These are phyloP conservation scores for Tapirus terrestris DNA, from an alignment of 2,113 vertebrate species.

Conservation along the genomic window DNA sequence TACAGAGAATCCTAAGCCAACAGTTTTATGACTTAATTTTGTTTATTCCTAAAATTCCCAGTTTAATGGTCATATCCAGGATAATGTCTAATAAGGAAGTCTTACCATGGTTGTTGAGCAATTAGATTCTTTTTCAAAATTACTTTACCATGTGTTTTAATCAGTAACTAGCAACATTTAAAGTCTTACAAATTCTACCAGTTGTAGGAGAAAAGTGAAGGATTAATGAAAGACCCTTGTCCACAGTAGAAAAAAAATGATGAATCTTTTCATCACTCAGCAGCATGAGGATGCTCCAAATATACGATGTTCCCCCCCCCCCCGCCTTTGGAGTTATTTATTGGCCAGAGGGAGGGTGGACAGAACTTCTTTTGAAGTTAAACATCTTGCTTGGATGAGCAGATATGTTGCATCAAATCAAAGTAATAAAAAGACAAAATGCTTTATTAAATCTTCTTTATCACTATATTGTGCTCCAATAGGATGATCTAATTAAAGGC, in stretches of 20 bases:
- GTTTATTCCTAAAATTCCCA: slow-evolving; percentile 53
- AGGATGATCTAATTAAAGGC: slow-evolving; percentile 89
- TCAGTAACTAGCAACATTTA: slow-evolving; percentile 29
- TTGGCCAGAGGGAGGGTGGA: slow-evolving; percentile 83
- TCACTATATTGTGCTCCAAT: slow-evolving; percentile 86
- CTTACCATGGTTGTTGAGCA: not conserved
- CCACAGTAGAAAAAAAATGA: slow-evolving; percentile 71
- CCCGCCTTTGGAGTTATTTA: slow-evolving; percentile 86
- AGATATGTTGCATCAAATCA: slow-evolving; percentile 87
- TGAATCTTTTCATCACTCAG: slow-evolving; percentile 84
- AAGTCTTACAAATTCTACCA: slow-evolving; percentile 19
- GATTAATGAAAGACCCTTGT: slow-evolving; percentile 69
- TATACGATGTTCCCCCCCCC: slow-evolving; percentile 77
- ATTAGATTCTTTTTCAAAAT: slow-evolving; percentile 24
- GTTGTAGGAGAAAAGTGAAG: slow-evolving; percentile 63
- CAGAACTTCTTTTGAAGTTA: slow-evolving; percentile 89
- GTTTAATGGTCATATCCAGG: not conserved
- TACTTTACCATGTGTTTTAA: slow-evolving; percentile 7
- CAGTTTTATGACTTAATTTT: slow-evolving; percentile 55
- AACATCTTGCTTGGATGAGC: slow-evolving; percentile 87
- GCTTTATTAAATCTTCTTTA: slow-evolving; percentile 90
- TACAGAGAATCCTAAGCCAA: not conserved
- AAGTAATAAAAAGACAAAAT: slow-evolving; percentile 89
- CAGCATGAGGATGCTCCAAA: slow-evolving; percentile 77
- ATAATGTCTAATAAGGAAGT: not conserved